Evolutionary conservation across 2,888 invertebrate species (phyloP).

Genomic region (Tetranychus truncatus): DNA sequence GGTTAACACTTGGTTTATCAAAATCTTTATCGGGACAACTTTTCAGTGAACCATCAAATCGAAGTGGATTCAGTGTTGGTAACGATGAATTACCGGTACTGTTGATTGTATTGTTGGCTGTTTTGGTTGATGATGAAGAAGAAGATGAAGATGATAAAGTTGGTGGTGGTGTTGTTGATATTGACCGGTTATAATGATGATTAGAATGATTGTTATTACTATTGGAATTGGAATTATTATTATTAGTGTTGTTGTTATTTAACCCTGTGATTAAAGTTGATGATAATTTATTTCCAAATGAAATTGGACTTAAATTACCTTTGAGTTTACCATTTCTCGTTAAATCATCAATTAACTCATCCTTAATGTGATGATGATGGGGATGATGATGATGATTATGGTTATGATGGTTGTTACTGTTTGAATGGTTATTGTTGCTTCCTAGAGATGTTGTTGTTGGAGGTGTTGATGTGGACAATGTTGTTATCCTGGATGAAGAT

Average conservation of each 20-base stretch:
- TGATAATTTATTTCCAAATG: not conserved
- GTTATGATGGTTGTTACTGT: not conserved
- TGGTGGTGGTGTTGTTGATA: not conserved
- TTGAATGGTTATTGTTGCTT: not conserved
- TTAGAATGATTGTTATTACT: not conserved
- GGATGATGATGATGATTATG: not conserved
- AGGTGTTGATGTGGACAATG: not conserved
- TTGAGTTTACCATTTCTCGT: not conserved
- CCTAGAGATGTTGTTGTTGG: not conserved
- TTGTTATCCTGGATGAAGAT: not conserved
- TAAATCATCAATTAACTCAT: not conserved
- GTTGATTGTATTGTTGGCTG: not conserved
- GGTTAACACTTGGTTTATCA: not conserved
- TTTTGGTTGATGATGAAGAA: not conserved
- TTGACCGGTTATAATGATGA: not conserved
- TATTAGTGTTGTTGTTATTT: not conserved
- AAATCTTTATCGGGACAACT: not conserved
- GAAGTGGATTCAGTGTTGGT: not conserved
- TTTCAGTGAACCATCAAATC: not conserved
- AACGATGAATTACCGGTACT: not conserved
- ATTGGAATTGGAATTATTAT: not conserved
- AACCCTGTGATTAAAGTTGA: not conserved
- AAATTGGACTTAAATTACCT: not conserved
- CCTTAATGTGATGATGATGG: not conserved
- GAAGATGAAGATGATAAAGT: not conserved